A percentile compares a stretch with the other conserved stretches of the same genome.
These are phyloP conservation scores for Fistularia commersonii DNA, from an alignment of 2,797 vertebrate genomes.

Conservation along the genomic window DNA sequence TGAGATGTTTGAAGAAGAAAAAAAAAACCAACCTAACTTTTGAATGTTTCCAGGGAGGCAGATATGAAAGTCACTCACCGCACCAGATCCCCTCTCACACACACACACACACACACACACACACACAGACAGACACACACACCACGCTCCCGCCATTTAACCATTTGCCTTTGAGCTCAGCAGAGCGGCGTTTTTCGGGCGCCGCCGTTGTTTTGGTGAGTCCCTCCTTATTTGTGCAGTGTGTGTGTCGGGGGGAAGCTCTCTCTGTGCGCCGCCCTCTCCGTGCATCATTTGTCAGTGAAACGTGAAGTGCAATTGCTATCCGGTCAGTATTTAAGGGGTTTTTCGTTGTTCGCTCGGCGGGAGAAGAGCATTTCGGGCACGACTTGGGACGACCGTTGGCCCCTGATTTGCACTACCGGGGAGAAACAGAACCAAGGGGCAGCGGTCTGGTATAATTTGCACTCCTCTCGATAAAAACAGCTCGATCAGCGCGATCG, in stretches of 20 bases:
- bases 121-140: too few species aligned
- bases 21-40: too few species aligned
- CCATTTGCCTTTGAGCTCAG: too few species aligned
- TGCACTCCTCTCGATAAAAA: conserved; percentile 38
- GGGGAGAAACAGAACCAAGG: conserved; percentile 31
- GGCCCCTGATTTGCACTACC: conserved; percentile 68
- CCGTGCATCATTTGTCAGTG: conserved; percentile 42
- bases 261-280: background rate
- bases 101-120: too few species aligned
- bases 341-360: conserved; percentile 41
- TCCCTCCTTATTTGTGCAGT: conserved; percentile 9
- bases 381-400: conserved; percentile 43
- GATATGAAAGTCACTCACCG: too few species aligned
- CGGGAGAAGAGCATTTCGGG: conserved; percentile 41
- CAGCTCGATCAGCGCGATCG: too few species aligned
- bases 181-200: too few species aligned
- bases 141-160: too few species aligned
- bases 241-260: conserved; percentile 34
- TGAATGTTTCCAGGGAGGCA: too few species aligned
- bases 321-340: conserved; percentile 59
- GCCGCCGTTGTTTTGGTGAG: too few species aligned
- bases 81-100: too few species aligned
- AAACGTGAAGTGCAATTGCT: conserved; percentile 73
- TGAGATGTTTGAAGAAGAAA: too few species aligned
- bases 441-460: conserved; percentile 44